These are phyloP conservation scores for Leptopilina clavipes DNA, from an alignment of 1,140 invertebrate genomes.

Conservation along the genomic window DNA sequence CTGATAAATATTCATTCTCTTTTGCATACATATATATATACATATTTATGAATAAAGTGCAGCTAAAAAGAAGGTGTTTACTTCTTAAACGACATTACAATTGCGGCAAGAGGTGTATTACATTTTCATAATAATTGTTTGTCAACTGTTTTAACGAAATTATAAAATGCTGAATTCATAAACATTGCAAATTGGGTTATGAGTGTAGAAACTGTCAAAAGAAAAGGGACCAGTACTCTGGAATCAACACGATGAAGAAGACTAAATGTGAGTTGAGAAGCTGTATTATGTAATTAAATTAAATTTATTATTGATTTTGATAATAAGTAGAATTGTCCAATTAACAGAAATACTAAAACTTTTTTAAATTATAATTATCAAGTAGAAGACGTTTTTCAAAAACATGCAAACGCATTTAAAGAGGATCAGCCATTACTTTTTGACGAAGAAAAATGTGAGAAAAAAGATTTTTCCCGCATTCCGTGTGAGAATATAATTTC, in stretches of 20 bases:
- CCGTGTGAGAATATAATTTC: background rate
- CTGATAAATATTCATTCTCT: background rate
- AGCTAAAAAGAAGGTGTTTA: background rate
- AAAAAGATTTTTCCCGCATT: slow-evolving; percentile 28
- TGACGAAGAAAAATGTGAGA: slow-evolving; percentile 23
- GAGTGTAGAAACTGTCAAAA: slow-evolving; percentile 37
- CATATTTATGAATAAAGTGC: background rate
- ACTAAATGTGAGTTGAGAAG: slow-evolving; percentile 48
- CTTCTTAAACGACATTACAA: background rate
- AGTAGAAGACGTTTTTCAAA: slow-evolving; percentile 9
- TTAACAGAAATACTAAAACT: background rate
- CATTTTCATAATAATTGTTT: background rate
- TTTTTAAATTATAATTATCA: slow-evolving; percentile 2
- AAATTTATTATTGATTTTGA: background rate
- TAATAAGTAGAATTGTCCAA: background rate
- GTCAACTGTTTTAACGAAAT: background rate
- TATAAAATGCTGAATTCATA: slow-evolving; percentile 50
- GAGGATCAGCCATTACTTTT: slow-evolving; percentile 47
- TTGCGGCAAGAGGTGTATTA: slow-evolving; percentile 8
- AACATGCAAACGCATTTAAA: slow-evolving; percentile 23
- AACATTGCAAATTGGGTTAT: slow-evolving; percentile 31
- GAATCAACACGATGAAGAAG: slow-evolving; percentile 46
- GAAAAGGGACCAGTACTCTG: slow-evolving; percentile 36
- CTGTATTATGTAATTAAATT: background rate
- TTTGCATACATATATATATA: background rate